phyloP scores from a whole-genome alignment of 2,113 vertebrate species.

The Laterallus jamaicensis region DNA sequence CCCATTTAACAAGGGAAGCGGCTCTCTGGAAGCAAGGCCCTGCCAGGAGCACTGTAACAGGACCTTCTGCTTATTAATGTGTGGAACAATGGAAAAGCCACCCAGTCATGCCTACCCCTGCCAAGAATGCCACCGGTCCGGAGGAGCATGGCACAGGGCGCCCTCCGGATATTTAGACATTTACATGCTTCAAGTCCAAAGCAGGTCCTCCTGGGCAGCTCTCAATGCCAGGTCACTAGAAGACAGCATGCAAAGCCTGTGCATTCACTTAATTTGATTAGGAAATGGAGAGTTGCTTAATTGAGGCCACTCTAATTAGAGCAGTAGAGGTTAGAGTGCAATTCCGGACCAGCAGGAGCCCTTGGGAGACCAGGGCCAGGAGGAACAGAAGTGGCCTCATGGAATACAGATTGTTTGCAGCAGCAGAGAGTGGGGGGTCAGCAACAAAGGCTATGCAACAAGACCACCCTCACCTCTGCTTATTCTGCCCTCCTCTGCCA shows the following conservation, averaged over 20 bases:
- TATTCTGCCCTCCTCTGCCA: neutral
- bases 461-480: neutral
- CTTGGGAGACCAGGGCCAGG: neutral
- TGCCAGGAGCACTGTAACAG: slow-evolving; percentile 28
- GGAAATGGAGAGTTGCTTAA: slow-evolving; percentile 62
- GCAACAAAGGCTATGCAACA: neutral
- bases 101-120: neutral
- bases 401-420: neutral
- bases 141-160: neutral
- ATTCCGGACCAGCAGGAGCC: neutral
- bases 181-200: slow-evolving; percentile 7
- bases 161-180: slow-evolving; percentile 41
- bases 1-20: slow-evolving; percentile 7
- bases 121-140: slow-evolving; percentile 22
- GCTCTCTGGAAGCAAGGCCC: slow-evolving; percentile 1
- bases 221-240: slow-evolving; percentile 37
- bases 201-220: slow-evolving; percentile 24
- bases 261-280: slow-evolving; percentile 68
- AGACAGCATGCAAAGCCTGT: neutral
- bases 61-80: slow-evolving; percentile 12
- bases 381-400: neutral
- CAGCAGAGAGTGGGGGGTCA: accelerated
- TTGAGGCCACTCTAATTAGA: slow-evolving; percentile 67
- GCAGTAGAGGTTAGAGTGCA: slow-evolving; percentile 40
- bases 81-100: slow-evolving; percentile 25